phyloP scores from a whole-genome alignment of 2,113 vertebrate species.

The Raja brachyura region DNA sequence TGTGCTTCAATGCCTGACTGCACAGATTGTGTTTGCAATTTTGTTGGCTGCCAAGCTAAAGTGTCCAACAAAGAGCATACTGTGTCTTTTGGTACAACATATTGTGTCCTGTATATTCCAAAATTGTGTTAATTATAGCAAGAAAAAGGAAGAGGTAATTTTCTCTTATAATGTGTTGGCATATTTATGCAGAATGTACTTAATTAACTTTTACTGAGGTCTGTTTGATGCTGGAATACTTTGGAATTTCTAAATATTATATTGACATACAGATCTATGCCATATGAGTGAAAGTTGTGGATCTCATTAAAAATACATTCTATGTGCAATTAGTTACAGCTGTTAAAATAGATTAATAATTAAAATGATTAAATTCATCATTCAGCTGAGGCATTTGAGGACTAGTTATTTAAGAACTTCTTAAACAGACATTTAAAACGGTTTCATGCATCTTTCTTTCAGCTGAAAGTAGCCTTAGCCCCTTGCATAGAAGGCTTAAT shows the following conservation, averaged over 20 bases:
- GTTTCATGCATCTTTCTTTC: constrained; percentile 42
- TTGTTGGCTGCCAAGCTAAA: not conserved
- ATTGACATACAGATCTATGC: constrained; percentile 28
- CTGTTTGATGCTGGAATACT: constrained; percentile 14
- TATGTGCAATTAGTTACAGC: constrained; percentile 26
- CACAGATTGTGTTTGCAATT: constrained; percentile 10
- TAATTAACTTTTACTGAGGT: constrained; percentile 10
- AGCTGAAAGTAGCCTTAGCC: constrained; percentile 89
- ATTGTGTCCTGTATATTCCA: constrained; percentile 29
- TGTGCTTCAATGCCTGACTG: not conserved
- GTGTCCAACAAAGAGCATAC: constrained; percentile 29
- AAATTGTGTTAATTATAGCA: not conserved
- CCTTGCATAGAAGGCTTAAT: constrained; percentile 89
- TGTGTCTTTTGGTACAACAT: constrained; percentile 21
- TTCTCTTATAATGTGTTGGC: constrained; percentile 24
- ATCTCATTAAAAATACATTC: constrained; percentile 30
- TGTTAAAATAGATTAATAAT: constrained; percentile 36
- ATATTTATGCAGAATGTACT: constrained; percentile 28
- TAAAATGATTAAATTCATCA: constrained; percentile 13
- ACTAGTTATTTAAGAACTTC: not conserved
- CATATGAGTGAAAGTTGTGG: constrained; percentile 12
- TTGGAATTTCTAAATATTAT: constrained; percentile 21
- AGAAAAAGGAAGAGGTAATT: constrained; percentile 32
- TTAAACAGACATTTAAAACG: not conserved
- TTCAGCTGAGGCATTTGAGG: not conserved